Conservation (phyloP, 2,113 vertebrate species). For the Ellobius talpinus region DNA sequence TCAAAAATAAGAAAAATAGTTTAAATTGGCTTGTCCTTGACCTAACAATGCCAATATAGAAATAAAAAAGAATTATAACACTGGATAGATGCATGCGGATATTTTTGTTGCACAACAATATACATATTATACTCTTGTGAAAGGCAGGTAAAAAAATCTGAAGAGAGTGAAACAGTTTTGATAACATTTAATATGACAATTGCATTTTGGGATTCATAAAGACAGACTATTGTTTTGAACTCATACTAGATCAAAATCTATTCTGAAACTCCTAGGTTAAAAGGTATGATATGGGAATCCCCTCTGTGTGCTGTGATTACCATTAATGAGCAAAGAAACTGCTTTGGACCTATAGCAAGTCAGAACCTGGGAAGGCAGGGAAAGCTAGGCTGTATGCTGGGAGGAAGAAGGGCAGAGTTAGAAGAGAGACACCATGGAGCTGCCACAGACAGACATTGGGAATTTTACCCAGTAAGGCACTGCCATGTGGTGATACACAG, state of each 20-base stretch:
- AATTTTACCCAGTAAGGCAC: too few species aligned
- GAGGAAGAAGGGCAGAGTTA: too few species aligned
- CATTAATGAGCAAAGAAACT: too few species aligned
- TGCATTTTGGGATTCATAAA: background rate
- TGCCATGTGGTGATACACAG: too few species aligned
- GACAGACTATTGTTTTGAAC: background rate
- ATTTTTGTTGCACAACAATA: too few species aligned
- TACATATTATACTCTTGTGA: background rate
- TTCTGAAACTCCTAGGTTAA: background rate
- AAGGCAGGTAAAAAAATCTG: background rate
- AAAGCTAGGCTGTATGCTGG: too few species aligned
- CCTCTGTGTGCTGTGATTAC: too few species aligned
- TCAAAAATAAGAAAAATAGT: background rate
- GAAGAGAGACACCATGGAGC: too few species aligned
- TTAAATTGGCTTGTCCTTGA: background rate
- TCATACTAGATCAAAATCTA: background rate
- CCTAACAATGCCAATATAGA: background rate
- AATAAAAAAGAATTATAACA: background rate
- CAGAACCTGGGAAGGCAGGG: too few species aligned
- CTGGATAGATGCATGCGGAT: background rate
- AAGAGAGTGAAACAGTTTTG: background rate
- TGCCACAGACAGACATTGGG: too few species aligned
- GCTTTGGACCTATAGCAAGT: too few species aligned
- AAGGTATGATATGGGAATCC: background rate
- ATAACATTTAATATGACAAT: background rate